phyloP scores from a whole-genome alignment of 2,113 vertebrate species.

The Odocoileus virginianus region DNA sequence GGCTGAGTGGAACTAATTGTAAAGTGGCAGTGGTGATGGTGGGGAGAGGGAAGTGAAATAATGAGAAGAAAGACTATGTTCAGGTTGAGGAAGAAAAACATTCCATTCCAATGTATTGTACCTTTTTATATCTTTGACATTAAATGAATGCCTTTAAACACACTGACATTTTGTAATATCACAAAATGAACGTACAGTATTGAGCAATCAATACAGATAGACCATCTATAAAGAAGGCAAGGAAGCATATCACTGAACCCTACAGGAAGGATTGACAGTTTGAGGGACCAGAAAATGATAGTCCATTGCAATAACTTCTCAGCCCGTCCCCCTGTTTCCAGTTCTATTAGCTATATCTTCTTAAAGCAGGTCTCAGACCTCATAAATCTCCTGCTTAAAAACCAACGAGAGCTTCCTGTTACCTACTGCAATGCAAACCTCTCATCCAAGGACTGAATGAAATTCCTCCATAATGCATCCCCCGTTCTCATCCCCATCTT shows the following conservation, averaged over 20 bases:
- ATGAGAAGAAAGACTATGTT: constrained; percentile 18
- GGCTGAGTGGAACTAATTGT: constrained; percentile 39
- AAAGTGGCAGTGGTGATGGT: not conserved
- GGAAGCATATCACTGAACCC: constrained; percentile 3
- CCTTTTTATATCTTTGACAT: constrained; percentile 58
- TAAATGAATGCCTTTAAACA: constrained; percentile 71
- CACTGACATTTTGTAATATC: constrained; percentile 62
- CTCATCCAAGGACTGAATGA: not conserved
- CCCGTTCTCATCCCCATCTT: not conserved
- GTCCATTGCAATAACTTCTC: not conserved
- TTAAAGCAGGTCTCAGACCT: not conserved
- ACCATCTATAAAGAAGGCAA: constrained; percentile 29
- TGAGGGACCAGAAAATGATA: constrained; percentile 32
- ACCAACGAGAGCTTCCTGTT: not conserved
- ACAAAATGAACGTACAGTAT: constrained; percentile 40
- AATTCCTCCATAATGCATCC: not conserved
- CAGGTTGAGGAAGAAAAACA: not conserved
- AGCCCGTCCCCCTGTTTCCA: not conserved
- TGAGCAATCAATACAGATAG: constrained; percentile 57
- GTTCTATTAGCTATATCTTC: not conserved
- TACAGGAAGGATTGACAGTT: constrained; percentile 16
- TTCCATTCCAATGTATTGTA: constrained; percentile 29
- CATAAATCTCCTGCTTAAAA: constrained; percentile 10
- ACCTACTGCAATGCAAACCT: not conserved
- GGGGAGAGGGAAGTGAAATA: not conserved